Evolutionary conservation across 2,113 vertebrate species (phyloP), one percentile per base, ranked within the genome.

Genomic region (Spea bombifrons): DNA sequence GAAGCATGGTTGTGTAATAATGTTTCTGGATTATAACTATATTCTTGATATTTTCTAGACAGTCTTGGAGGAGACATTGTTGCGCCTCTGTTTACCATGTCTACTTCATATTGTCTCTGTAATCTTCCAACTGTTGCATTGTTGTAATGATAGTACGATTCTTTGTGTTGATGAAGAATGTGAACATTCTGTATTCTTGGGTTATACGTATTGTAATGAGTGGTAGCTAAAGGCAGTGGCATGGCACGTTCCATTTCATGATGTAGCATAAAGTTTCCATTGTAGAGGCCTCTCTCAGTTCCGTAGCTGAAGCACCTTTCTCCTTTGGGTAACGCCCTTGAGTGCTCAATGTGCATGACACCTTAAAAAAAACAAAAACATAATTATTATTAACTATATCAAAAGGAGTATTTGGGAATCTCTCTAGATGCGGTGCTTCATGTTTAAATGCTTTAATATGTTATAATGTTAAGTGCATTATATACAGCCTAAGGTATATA

Each of bases 111-210:
- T 43, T 68, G 1, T 49, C 49, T 81, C 13, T 81, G 71, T 67
- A 86, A 47, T 61, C 66, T 66, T 86, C 85, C n/a, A 0, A 30
- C 59, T 75, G 79, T 74, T 71, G 75, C 70, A 66, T 73, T 74
- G 74, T 2, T 49, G 64, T 49, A 48, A 65, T 81, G 57, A 82
- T 82, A 84, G 79, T 55, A 82, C 50, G 46, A 72, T 61, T 79
- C 15, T 64, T 81, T 85, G 75, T 82, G 70, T 80, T 75, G 71
- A 71, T 84, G 15, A 3, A 8, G 6, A 9, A 49, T 59, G 13
- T 83, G 59, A 82, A 88, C 85, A 83, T 79, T 65, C 67, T 5
- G 52, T 75, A 82, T 85, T 85, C 75, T 66, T 73, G 75, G 17
- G 12, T 81, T 68, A 80, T 59, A 7, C 65, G 76, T 4, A 1